These are phyloP conservation scores for Musca domestica DNA, from an alignment of 1,140 invertebrate species.

Conservation along the genomic window DNA sequence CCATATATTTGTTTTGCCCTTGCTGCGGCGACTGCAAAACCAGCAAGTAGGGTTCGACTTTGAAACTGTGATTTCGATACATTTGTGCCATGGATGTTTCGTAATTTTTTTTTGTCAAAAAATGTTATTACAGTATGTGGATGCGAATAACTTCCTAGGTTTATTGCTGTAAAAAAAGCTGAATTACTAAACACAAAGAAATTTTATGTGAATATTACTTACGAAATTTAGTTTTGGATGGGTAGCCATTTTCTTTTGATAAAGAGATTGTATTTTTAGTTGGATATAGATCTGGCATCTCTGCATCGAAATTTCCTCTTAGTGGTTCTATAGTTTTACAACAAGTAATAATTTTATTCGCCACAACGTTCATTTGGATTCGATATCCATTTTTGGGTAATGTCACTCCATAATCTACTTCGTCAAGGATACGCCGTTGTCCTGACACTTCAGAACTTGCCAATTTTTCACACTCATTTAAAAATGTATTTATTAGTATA, in stretches of 20 bases:
- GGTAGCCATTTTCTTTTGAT: constrained; percentile 64
- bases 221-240: constrained; percentile 66
- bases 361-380: constrained; percentile 63
- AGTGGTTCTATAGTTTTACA: constrained; percentile 61
- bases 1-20: constrained; percentile 73
- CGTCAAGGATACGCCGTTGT: constrained; percentile 59
- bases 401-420: constrained; percentile 58
- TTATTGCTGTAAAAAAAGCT: constrained; percentile 58
- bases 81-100: constrained; percentile 67
- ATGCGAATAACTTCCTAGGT: constrained; percentile 53
- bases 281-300: constrained; percentile 71
- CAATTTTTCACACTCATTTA: constrained; percentile 69
- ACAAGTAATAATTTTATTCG: constrained; percentile 67
- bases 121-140: constrained; percentile 75
- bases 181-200: not conserved
- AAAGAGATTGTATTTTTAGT: constrained; percentile 69
- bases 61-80: constrained; percentile 66
- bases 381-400: constrained; percentile 64
- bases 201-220: constrained; percentile 55
- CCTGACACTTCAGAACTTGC: constrained; percentile 57
- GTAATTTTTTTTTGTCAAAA: constrained; percentile 63
- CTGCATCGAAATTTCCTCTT: constrained; percentile 52
- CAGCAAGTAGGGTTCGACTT: constrained; percentile 69
- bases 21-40: constrained; percentile 67
- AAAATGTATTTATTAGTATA: constrained; percentile 66